A percentile compares a stretch with the other conserved stretches of the same genome.
Evolutionary conservation across 2,888 invertebrate genomes (phyloP).

Genomic region (Conops quadrifasciatus): DNA sequence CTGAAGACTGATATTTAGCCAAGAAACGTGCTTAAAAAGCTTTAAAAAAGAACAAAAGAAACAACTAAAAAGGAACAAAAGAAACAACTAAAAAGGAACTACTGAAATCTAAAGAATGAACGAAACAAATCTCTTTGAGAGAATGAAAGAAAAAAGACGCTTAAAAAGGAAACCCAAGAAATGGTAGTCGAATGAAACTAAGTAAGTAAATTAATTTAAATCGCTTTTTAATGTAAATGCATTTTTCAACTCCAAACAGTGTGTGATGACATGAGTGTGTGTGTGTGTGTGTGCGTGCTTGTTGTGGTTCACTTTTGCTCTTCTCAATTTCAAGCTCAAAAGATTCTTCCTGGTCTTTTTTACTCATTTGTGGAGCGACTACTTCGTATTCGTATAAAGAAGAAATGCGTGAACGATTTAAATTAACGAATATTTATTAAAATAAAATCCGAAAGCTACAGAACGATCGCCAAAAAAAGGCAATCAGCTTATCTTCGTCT

Average conservation of each 20-base stretch:
- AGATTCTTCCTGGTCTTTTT: too few species aligned
- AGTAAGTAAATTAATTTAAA: constrained; percentile 64
- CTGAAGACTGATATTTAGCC: too few species aligned
- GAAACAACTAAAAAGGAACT: not conserved
- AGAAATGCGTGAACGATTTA: constrained; percentile 58
- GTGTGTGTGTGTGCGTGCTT: constrained; percentile 10
- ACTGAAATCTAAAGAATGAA: too few species aligned
- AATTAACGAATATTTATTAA: constrained; percentile 54
- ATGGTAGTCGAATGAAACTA: constrained; percentile 54
- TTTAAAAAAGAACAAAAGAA: too few species aligned
- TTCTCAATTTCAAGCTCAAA: constrained; percentile 5
- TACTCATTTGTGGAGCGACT: too few species aligned
- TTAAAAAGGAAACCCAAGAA: constrained; percentile 44
- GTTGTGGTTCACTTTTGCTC: constrained; percentile 11
- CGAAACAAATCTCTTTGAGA: too few species aligned
- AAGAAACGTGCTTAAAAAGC: too few species aligned
- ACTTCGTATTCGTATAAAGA: too few species aligned
- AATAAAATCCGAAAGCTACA: constrained; percentile 1
- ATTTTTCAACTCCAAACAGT: constrained; percentile 56
- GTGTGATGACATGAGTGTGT: constrained; percentile 7
- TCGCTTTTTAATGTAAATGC: constrained; percentile 64
- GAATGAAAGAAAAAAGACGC: constrained; percentile 34
- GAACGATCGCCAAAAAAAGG: not conserved
- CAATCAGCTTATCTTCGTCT: constrained; percentile 7
- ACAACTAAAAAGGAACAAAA: not conserved